phyloP scores from a whole-genome alignment of 2,113 vertebrate species.

The Pelvicachromis taeniatus region DNA sequence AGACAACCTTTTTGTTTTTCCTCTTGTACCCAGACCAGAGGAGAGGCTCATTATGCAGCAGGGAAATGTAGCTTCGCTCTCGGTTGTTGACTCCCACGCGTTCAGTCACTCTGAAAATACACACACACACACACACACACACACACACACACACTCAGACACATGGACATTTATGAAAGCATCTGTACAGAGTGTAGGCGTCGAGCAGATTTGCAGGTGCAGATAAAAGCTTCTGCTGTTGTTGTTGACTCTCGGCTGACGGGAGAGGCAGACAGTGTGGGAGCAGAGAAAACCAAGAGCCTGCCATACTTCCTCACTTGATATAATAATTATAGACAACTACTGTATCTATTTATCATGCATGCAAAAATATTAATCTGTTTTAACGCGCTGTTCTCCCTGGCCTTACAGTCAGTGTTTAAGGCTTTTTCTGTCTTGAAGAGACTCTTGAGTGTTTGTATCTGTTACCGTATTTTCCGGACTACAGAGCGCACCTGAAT shows the following conservation, averaged over 20 bases:
- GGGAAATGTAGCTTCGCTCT: slow-evolving; percentile 4
- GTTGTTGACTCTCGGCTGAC: slow-evolving; percentile 62
- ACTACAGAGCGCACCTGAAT: too few relatives aligned
- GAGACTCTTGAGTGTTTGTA: background rate
- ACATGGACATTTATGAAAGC: slow-evolving; percentile 20
- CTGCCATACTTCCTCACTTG: background rate
- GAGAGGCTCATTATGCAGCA: slow-evolving; percentile 28
- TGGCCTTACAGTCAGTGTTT: background rate
- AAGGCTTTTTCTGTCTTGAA: background rate
- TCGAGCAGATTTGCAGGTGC: slow-evolving; percentile 49
- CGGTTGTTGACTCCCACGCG: slow-evolving; percentile 18
- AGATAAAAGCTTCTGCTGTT: slow-evolving; percentile 56
- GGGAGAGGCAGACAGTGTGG: slow-evolving; percentile 50
- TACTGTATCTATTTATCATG: background rate
- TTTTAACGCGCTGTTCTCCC: background rate
- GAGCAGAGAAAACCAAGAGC: background rate
- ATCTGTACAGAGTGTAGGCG: slow-evolving; percentile 12
- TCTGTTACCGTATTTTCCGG: too few relatives aligned
- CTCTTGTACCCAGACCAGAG: slow-evolving; percentile 15
- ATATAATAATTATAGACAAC: background rate
- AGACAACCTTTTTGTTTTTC: slow-evolving; percentile 8
- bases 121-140: background rate
- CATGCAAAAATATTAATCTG: background rate
- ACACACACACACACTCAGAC: background rate
- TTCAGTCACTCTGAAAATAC: background rate